phyloP scores from a whole-genome alignment of 2,888 invertebrate genomes.

The Steinernema carpocapsae region DNA sequence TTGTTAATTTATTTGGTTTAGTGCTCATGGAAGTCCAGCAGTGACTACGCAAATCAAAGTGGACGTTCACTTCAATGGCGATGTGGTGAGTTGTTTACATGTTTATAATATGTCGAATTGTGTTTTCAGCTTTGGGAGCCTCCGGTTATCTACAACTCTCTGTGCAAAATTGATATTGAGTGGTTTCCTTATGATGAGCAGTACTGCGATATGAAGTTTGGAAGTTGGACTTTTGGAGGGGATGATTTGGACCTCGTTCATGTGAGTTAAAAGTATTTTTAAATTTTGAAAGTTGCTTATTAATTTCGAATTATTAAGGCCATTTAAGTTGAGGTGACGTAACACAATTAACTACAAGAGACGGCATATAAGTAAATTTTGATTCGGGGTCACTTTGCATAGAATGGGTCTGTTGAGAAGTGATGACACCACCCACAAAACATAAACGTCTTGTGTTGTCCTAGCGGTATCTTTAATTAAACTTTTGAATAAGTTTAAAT shows the following conservation, averaged over 20 bases:
- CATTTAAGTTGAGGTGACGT: conserved; percentile 49
- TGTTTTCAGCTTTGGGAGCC: conserved; percentile 55
- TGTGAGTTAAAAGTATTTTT: conserved; percentile 56
- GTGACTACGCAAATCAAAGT: conserved; percentile 62
- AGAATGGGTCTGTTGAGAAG: too few relatives aligned
- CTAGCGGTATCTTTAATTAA: too few relatives aligned
- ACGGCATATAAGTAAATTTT: too few relatives aligned
- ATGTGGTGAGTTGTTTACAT: conserved; percentile 37
- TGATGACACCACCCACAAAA: too few relatives aligned
- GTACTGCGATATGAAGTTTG: conserved; percentile 66
- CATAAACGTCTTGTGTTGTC: too few relatives aligned
- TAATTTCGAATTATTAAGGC: not conserved
- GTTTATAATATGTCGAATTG: not conserved
- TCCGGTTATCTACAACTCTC: conserved; percentile 65
- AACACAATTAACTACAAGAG: too few relatives aligned
- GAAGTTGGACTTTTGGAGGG: conserved; percentile 68
- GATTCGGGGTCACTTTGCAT: too few relatives aligned
- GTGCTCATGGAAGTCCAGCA: conserved; percentile 66
- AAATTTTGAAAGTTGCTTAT: not conserved
- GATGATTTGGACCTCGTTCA: conserved; percentile 66
- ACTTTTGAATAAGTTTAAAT: too few relatives aligned
- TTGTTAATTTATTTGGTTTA: conserved; percentile 36
- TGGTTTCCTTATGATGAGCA: conserved; percentile 68
- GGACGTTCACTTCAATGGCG: conserved; percentile 57
- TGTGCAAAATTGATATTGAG: conserved; percentile 67